Conservation (phyloP, 1,140 invertebrate genomes). For the Aphis gossypii region DNA sequence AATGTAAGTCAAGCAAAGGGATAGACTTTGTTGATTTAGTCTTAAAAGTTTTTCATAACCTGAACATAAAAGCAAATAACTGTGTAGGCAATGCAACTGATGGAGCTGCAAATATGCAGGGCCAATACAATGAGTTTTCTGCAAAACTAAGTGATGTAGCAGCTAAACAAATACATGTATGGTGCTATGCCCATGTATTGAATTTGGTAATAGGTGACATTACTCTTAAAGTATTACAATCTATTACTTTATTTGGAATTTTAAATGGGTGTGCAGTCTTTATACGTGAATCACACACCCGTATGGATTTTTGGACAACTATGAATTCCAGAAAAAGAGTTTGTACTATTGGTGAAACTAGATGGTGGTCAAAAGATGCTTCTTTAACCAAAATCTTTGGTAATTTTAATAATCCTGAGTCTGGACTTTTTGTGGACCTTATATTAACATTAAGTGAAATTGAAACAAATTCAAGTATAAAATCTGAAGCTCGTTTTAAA, state of each 20-base stretch:
- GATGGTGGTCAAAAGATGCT: conserved; percentile 18
- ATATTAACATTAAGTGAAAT: no score
- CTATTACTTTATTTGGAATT: not conserved
- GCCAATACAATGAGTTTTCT: not conserved
- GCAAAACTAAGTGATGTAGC: not conserved
- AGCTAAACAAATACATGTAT: not conserved
- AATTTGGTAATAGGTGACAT: not conserved
- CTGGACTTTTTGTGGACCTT: no score
- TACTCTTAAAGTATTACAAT: not conserved
- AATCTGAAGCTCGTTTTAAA: no score
- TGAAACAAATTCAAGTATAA: no score
- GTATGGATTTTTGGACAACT: not conserved
- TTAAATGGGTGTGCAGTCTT: not conserved
- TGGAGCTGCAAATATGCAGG: no score
- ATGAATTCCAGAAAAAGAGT: not conserved
- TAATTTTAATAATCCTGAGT: not conserved
- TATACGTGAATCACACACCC: not conserved
- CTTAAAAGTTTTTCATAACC: no score
- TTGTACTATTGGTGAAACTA: conserved; percentile 16
- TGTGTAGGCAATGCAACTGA: no score
- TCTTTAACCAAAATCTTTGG: not conserved
- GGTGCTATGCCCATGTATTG: not conserved
- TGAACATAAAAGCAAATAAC: no score
- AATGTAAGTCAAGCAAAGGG: no score
- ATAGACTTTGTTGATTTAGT: no score